A percentile compares a stretch with the other conserved stretches of the same genome.
phyloP scores from a whole-genome alignment of 2,797 vertebrate species.

The Cottoperca gobio region DNA sequence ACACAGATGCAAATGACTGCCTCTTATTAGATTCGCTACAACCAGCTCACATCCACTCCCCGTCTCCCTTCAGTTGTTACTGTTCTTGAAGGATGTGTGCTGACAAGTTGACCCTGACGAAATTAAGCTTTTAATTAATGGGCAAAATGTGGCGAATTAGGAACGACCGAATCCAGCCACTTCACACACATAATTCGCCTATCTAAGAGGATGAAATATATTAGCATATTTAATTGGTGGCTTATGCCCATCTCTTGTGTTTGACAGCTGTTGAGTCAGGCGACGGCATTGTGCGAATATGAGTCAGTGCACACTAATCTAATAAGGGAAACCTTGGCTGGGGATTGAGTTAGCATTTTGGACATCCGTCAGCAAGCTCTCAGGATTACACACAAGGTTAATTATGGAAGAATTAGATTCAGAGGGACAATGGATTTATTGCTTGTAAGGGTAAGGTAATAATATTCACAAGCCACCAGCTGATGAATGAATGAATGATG shows the following conservation, averaged over 20 bases:
- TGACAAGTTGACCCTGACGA: conserved; percentile 39
- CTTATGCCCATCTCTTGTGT: conserved; percentile 63
- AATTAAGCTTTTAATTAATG: conserved; percentile 61
- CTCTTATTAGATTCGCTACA: conserved; percentile 53
- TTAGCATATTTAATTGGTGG: conserved; percentile 79
- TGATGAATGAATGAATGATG: too few relatives aligned
- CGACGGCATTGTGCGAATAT: conserved; percentile 68
- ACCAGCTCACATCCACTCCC: conserved; percentile 13
- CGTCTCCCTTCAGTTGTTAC: conserved; percentile 28
- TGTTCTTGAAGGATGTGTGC: conserved; percentile 4
- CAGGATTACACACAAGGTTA: conserved; percentile 78
- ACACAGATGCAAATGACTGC: conserved; percentile 56
- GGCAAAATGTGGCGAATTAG: conserved; percentile 60
- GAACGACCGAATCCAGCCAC: conserved; percentile 40
- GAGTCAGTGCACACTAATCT: conserved; percentile 77
- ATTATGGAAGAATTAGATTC: conserved; percentile 73
- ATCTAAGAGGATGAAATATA: conserved; percentile 75
- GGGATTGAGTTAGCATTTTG: conserved; percentile 69
- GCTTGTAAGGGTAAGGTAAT: conserved; percentile 58
- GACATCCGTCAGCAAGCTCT: conserved; percentile 75
- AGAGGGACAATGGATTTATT: conserved; percentile 59
- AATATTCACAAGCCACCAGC: conserved; percentile 50
- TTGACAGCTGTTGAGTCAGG: conserved; percentile 81
- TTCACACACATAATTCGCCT: conserved; percentile 57
- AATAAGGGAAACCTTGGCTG: conserved; percentile 70